Evolutionary conservation across 2,797 vertebrate genomes (phyloP), one percentile per base, ranked within the genome.

Genomic region (Hipposideros larvatus): DNA sequence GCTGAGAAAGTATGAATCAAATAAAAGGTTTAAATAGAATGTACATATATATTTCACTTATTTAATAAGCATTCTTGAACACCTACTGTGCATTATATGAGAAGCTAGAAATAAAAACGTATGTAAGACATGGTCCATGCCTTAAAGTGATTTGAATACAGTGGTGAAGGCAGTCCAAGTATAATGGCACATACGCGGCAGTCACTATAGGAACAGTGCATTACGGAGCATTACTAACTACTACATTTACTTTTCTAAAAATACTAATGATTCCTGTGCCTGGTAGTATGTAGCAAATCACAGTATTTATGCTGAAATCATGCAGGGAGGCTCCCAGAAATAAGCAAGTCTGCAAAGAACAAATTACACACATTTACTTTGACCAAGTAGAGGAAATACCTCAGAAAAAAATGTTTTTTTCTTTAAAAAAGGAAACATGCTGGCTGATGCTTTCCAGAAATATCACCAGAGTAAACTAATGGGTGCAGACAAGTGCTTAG

Each of bases 81-180:
- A 87, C 8, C 18, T 92, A 86, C 18, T 95, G 4, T 65, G 41
- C 1, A 66, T 13, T 46, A 46, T 26, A 63, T 26, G 57, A 92
- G n/a, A 48, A 90, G 61, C 70, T 80, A 86, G 24, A 95, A 92
- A 85, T 74, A 74, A 66, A 96, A 95, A 66, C 15, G 26, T 78
- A 24, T 75, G n/a, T 83, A 31, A 86, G 53, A 87, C 43, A 68
- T 37, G 34, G 21, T 89, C 18, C 48, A 53, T 66, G 51, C 14
- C 34, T n/a, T 70, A 34, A 48, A 77, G 18, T 83, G 55, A 79
- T 51, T 68, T 90, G 46, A 89, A 59, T 26, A 59, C 2, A 75
- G 63, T 26, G 26, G 79, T 70, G 18, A 85, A 80, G 63, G 31
- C 43, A 77, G 37, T 65, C 22, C 43, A 74, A 2, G 28, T 65